These are phyloP conservation scores for Chaenogobius annularis DNA, from an alignment of 2,113 vertebrate genomes.

Conservation along the genomic window DNA sequence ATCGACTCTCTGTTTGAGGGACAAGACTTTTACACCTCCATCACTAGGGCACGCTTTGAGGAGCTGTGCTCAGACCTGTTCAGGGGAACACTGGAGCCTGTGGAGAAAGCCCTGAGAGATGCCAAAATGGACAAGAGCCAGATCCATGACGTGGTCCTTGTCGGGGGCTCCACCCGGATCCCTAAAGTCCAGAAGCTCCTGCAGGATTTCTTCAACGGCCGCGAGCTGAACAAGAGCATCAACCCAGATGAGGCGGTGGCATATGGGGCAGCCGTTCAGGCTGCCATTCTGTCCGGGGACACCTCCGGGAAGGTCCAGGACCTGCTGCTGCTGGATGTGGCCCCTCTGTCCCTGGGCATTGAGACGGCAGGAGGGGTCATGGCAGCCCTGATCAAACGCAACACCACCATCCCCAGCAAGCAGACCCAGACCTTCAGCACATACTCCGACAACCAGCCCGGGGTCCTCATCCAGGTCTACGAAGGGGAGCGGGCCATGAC, in stretches of 20 bases:
- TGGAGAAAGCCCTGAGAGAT: conserved; percentile 1
- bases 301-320: not conserved
- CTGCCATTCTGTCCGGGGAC: not conserved
- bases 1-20: conserved; percentile 4
- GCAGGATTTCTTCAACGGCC: not conserved
- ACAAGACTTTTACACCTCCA: conserved; percentile 5
- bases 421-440: conserved; percentile 3
- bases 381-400: not conserved
- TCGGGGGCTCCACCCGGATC: not conserved
- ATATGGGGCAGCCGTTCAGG: not conserved
- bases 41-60: not conserved
- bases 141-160: not conserved
- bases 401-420: not conserved
- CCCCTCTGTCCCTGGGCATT: not conserved
- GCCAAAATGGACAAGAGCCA: not conserved
- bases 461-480: conserved; percentile 1
- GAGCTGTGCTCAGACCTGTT: conserved; percentile 2
- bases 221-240: not conserved
- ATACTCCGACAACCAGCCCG: not conserved
- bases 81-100: not conserved
- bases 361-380: not conserved
- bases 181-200: conserved; percentile 1
- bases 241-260: not conserved
- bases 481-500: not conserved
- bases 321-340: conserved; percentile 1